phyloP scores from a whole-genome alignment of 2,888 invertebrate genomes.

The Clunio marinus region DNA sequence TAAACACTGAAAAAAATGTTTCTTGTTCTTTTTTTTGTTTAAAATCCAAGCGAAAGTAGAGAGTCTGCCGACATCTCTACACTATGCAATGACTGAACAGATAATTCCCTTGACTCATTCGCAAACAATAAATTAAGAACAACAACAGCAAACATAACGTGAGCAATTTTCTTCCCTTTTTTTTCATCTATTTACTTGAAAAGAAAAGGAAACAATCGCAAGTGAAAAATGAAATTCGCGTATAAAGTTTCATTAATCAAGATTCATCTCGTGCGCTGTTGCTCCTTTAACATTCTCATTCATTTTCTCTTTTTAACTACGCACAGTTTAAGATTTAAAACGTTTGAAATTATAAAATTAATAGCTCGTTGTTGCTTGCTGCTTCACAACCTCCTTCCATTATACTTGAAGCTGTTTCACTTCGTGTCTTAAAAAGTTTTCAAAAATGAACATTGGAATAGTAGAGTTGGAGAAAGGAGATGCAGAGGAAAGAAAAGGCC shows the following conservation, averaged over 20 bases:
- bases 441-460: too few relatives aligned
- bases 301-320: too few relatives aligned
- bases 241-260: slow-evolving; percentile 39
- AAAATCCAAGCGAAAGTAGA: not conserved
- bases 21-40: too few relatives aligned
- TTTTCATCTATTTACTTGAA: not conserved
- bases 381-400: too few relatives aligned
- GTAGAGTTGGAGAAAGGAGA: too few relatives aligned
- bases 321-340: not conserved
- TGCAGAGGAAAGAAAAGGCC: too few relatives aligned
- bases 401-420: too few relatives aligned
- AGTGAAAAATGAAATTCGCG: not conserved
- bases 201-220: not conserved
- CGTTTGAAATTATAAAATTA: slow-evolving; percentile 30
- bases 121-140: slow-evolving; percentile 34
- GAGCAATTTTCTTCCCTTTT: not conserved
- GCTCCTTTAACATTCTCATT: slow-evolving; percentile 21
- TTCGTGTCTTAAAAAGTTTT: too few relatives aligned
- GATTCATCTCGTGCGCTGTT: slow-evolving; percentile 18
- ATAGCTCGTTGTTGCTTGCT: slow-evolving; percentile 24
- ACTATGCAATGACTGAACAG: slow-evolving; percentile 20
- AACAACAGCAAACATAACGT: slow-evolving; percentile 23
- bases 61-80: slow-evolving; percentile 4
- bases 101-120: slow-evolving; percentile 30
- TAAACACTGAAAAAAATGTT: too few relatives aligned